These are phyloP conservation scores for Coelopa pilipes DNA, from an alignment of 2,888 invertebrate genomes.

Conservation along the genomic window DNA sequence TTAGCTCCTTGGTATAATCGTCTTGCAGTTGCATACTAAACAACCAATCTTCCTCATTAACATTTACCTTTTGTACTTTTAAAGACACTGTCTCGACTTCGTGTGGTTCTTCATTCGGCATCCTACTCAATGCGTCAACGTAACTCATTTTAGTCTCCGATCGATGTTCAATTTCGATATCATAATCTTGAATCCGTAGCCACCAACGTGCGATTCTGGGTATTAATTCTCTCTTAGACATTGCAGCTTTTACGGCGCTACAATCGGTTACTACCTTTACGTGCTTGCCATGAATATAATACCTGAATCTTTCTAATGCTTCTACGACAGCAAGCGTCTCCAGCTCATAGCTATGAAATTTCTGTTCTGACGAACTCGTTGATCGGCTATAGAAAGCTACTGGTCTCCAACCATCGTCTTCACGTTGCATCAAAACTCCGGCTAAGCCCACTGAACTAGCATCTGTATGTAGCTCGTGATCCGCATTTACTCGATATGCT, in stretches of 20 bases:
- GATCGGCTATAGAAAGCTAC: conserved; percentile 21
- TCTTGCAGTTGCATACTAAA: conserved; percentile 18
- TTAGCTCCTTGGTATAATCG: conserved; percentile 4
- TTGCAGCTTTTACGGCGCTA: conserved; percentile 35
- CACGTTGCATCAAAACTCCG: conserved; percentile 25
- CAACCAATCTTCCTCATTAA: not conserved
- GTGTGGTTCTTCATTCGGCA: not conserved
- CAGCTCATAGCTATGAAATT: conserved; percentile 38
- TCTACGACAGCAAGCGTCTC: conserved; percentile 43
- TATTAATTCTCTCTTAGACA: conserved; percentile 15
- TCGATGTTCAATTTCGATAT: conserved; percentile 1
- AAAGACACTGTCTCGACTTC: not conserved
- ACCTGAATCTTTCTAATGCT: conserved; percentile 38
- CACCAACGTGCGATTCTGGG: conserved; percentile 40
- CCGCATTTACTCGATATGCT: conserved; percentile 34
- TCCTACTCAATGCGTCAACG: not conserved
- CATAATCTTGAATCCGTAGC: conserved; percentile 33
- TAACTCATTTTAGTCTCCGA: not conserved
- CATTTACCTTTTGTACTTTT: not conserved
- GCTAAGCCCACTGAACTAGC: conserved; percentile 30
- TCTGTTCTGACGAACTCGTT: conserved; percentile 31
- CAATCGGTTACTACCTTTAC: conserved; percentile 39
- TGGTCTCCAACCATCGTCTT: not conserved
- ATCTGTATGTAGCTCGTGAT: conserved; percentile 34
- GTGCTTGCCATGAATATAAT: conserved; percentile 43